Percentiles rank a stretch among this genome's conserved stretches.
These are phyloP conservation scores for Dicrurus megarhynchus DNA, from an alignment of 2,113 vertebrate genomes.

Conservation along the genomic window DNA sequence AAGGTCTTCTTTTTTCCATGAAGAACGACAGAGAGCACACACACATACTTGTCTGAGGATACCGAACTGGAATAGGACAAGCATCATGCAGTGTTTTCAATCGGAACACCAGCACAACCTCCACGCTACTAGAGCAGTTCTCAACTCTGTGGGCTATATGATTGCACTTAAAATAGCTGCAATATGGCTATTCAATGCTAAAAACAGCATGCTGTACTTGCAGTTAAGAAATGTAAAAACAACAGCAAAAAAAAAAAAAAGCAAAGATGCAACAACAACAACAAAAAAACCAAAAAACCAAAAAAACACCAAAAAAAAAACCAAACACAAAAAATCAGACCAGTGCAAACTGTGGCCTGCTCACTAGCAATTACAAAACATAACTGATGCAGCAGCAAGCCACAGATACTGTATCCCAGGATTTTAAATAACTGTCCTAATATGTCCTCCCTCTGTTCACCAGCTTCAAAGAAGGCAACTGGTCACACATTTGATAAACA, in stretches of 20 bases:
- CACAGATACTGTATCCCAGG: background rate
- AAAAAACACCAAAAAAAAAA: background rate
- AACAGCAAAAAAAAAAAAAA: background rate
- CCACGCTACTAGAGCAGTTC: background rate
- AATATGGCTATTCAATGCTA: background rate
- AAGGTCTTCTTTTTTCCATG: background rate
- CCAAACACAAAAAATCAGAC: background rate
- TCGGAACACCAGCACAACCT: background rate
- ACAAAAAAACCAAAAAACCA: no score
- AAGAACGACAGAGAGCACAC: no score
- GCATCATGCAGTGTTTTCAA: rapidly evolving
- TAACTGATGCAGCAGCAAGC: background rate
- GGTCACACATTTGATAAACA: background rate
- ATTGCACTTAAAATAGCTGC: background rate
- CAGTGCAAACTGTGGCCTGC: background rate
- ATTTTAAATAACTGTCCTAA: background rate
- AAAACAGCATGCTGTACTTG: background rate
- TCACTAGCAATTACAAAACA: background rate
- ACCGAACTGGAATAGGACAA: background rate
- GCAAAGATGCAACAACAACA: rapidly evolving
- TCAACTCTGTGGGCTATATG: background rate
- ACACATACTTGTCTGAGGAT: background rate
- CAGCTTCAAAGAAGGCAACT: background rate
- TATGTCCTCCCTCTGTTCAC: background rate
- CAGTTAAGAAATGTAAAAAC: background rate